Conservation (phyloP, 1,140 invertebrate genomes). For the Diabrotica undecimpunctata region DNA sequence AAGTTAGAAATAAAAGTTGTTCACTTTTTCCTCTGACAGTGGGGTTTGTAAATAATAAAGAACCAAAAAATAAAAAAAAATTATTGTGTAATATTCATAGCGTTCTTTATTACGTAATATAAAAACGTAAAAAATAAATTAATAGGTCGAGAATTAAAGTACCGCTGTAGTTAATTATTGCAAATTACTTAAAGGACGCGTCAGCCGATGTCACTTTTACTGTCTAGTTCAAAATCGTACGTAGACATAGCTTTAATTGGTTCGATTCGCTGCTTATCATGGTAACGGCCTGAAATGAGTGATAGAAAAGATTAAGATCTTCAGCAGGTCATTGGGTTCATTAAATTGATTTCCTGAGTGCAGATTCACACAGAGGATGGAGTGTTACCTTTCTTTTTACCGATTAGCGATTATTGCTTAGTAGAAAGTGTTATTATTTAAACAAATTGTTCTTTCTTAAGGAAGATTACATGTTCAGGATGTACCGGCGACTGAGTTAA, state of each 20-base stretch:
- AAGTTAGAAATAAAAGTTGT: no score
- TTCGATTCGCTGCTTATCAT: not conserved
- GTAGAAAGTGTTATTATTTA: constrained; percentile 13
- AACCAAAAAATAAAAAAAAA: no score
- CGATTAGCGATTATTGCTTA: constrained; percentile 7
- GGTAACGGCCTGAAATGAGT: no score
- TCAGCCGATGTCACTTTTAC: constrained; percentile 5
- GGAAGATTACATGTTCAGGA: constrained; percentile 13
- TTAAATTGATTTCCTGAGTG: not conserved
- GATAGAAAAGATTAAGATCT: not conserved
- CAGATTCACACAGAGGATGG: constrained; percentile 6
- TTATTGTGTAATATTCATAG: no score
- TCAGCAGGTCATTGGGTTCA: not conserved
- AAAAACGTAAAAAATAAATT: no score
- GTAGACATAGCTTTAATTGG: not conserved
- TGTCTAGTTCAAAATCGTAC: not conserved
- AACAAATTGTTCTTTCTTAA: constrained; percentile 9
- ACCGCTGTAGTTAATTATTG: no score
- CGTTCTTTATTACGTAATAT: no score
- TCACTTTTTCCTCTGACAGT: no score
- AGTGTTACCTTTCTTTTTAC: constrained; percentile 5
- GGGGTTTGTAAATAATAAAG: no score
- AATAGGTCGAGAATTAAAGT: no score
- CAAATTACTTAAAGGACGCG: no score
- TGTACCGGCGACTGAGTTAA: not conserved